These are phyloP conservation scores for Paradoxurus hermaphroditus DNA, from an alignment of 2,113 vertebrate genomes.

Conservation along the genomic window DNA sequence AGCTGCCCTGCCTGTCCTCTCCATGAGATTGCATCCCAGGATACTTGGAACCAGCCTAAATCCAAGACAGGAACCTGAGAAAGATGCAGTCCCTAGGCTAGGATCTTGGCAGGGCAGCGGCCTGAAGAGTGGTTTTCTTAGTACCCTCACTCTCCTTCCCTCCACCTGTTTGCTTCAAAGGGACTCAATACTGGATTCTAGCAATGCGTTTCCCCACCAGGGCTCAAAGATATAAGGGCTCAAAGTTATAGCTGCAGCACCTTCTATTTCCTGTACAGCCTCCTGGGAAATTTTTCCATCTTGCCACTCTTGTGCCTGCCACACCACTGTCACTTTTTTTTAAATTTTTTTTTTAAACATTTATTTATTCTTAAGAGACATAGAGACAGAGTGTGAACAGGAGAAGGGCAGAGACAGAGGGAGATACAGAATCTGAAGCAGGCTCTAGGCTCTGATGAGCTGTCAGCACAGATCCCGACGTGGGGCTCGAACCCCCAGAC, in stretches of 20 bases:
- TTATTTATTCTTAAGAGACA: too few relatives aligned
- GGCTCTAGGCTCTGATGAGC: too few relatives aligned
- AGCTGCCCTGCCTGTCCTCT: not conserved
- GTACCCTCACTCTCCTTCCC: not conserved
- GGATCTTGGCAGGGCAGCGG: not conserved
- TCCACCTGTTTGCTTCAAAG: conserved; percentile 9
- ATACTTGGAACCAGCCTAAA: not conserved
- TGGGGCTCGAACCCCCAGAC: too few relatives aligned
- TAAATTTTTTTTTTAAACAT: too few relatives aligned
- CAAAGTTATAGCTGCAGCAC: not conserved
- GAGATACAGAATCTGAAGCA: too few relatives aligned
- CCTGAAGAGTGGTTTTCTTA: not conserved
- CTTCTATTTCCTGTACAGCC: conserved; percentile 48
- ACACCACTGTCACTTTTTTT: conserved; percentile 48
- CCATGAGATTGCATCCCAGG: not conserved
- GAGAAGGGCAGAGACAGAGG: too few relatives aligned
- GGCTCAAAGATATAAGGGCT: conserved; percentile 48
- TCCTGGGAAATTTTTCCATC: conserved; percentile 60
- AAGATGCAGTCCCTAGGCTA: not conserved
- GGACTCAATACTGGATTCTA: conserved; percentile 41
- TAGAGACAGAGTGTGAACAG: too few relatives aligned
- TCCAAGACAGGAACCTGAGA: not conserved
- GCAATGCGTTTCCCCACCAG: conserved; percentile 5
- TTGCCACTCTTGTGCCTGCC: not conserved
- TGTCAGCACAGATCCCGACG: too few relatives aligned